Evolutionary conservation across 35 echinoderm and acorn worm species (phyloP).

Genomic region (Heliocidaris erythrogramma): DNA sequence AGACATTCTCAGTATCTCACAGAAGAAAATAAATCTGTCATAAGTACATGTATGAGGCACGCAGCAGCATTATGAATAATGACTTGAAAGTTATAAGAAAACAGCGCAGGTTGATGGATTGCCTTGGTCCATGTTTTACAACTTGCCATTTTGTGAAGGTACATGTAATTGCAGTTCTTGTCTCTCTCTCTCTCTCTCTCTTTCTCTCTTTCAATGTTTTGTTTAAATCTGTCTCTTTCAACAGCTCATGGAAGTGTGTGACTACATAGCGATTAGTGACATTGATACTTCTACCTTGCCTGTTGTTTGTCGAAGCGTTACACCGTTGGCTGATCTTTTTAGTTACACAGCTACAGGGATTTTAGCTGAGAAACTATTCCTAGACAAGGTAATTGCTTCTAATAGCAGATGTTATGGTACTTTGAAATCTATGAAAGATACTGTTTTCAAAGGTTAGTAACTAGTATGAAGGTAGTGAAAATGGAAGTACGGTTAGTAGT

Average conservation of each 20-base stretch:
- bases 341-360: slow-evolving; percentile 6
- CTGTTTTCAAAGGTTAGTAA: no score
- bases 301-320: neutral
- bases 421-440: no score
- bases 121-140: no score
- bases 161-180: neutral
- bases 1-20: no score
- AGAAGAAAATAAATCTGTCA: no score
- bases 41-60: no score
- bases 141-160: no score
- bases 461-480: no score
- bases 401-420: no score
- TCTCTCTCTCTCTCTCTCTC: neutral
- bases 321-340: neutral
- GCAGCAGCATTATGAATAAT: no score
- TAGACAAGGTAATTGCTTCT: neutral
- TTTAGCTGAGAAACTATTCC: neutral
- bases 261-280: neutral
- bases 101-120: no score
- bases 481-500: neutral
- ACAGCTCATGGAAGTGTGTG: neutral
- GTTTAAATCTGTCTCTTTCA: neutral
- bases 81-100: no score
- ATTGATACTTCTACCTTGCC: neutral
- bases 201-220: neutral